phyloP scores from a whole-genome alignment of 2,113 vertebrate genomes.

The Pandion haliaetus region DNA sequence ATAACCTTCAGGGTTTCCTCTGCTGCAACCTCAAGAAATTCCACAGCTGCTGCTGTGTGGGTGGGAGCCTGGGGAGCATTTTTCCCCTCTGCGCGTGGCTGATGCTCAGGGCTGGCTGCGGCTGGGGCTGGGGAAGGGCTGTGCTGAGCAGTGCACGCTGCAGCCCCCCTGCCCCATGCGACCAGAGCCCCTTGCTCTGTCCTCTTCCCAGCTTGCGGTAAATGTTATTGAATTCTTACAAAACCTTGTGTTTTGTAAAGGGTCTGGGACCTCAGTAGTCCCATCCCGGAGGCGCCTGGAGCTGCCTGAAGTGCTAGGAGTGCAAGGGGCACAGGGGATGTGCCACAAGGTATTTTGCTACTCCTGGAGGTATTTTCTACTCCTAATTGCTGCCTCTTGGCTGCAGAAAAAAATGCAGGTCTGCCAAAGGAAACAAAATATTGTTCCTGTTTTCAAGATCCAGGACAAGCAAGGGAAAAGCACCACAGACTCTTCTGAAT shows the following conservation, averaged over 20 bases:
- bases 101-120: neutral
- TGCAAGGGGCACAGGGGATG: neutral
- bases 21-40: slow-evolving; percentile 39
- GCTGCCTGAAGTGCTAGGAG: neutral
- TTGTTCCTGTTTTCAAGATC: neutral
- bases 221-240: neutral
- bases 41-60: slow-evolving; percentile 34
- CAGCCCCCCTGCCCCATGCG: rapidly evolving
- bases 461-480: neutral
- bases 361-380: neutral
- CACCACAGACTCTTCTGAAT: neutral
- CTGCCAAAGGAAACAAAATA: neutral
- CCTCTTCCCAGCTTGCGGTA: neutral
- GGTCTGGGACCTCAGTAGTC: neutral
- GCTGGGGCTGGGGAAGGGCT: neutral
- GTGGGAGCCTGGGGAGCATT: neutral
- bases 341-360: neutral
- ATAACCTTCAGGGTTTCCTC: slow-evolving; percentile 31
- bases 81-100: neutral
- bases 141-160: neutral
- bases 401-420: neutral
- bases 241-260: neutral
- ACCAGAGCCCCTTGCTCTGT: neutral
- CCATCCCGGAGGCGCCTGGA: neutral
- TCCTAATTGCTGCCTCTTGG: neutral